Evolutionary conservation across 2,797 vertebrate genomes (phyloP).

Genomic region (Silurus lanzhouensis): DNA sequence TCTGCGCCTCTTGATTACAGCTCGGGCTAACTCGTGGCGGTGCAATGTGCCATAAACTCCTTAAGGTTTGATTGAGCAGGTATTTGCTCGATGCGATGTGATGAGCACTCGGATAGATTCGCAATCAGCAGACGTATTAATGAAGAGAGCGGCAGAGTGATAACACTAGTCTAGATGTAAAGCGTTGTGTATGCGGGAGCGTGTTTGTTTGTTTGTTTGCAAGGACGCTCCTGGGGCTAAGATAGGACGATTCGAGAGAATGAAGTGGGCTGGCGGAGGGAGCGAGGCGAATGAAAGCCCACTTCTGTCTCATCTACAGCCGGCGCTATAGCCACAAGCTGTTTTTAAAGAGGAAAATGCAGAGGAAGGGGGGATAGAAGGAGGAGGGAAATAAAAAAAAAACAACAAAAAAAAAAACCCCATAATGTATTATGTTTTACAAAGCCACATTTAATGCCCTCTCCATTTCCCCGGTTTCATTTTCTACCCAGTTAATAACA

Average conservation of each 20-base stretch:
- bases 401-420: neutral
- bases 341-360: conserved; percentile 66
- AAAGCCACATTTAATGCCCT: conserved; percentile 62
- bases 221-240: conserved; percentile 69
- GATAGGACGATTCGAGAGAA: conserved; percentile 68
- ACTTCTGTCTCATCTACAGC: conserved; percentile 71
- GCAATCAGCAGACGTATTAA: conserved; percentile 21
- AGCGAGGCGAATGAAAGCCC: conserved; percentile 65
- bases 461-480: conserved; percentile 43
- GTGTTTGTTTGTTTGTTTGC: conserved; percentile 71
- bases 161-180: neutral
- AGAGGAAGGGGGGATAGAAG: conserved; percentile 50
- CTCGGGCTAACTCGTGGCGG: neutral
- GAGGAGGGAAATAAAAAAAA: neutral
- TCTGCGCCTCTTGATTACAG: conserved; percentile 9
- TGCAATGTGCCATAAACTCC: conserved; percentile 17
- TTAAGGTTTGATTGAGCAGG: conserved; percentile 28
- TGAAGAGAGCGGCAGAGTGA: neutral
- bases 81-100: neutral
- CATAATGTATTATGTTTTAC: conserved; percentile 65
- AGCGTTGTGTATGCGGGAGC: conserved; percentile 27
- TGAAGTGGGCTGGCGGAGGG: conserved; percentile 69
- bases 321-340: conserved; percentile 70
- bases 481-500: conserved; percentile 37
- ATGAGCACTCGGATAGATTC: neutral